phyloP scores from a whole-genome alignment of 2,113 vertebrate genomes.

The Bubo scandiacus region DNA sequence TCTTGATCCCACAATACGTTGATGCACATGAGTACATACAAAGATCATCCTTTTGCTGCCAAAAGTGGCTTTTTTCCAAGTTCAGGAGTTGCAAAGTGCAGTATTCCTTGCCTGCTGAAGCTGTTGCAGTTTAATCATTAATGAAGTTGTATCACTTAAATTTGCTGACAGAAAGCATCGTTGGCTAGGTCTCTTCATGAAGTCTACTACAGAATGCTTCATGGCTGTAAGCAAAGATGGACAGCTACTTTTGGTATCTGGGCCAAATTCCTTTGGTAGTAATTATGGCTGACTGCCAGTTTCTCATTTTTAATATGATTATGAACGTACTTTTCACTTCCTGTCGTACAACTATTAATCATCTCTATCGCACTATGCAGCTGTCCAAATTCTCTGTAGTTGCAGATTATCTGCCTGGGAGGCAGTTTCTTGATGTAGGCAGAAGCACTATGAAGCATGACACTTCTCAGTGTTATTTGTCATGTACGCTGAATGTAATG shows the following conservation, averaged over 20 bases:
- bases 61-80: not conserved
- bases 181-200: not conserved
- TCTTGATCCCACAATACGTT: not conserved
- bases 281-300: conserved; percentile 3
- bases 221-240: not conserved
- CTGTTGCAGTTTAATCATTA: not conserved
- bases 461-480: not conserved
- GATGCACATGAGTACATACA: not conserved
- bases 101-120: not conserved
- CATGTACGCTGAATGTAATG: not conserved
- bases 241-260: conserved; percentile 25
- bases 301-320: conserved; percentile 3
- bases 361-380: not conserved
- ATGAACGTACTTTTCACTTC: conserved; percentile 9
- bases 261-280: conserved; percentile 17
- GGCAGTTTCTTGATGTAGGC: not conserved
- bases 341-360: not conserved
- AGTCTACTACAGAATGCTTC: not conserved
- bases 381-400: not conserved
- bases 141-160: not conserved
- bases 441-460: not conserved
- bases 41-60: not conserved
- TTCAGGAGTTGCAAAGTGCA: not conserved
- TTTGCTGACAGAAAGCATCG: not conserved
- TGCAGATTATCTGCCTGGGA: not conserved